These are phyloP conservation scores for Lateolabrax maculatus DNA, from an alignment of 2,797 vertebrate species.

Conservation along the genomic window DNA sequence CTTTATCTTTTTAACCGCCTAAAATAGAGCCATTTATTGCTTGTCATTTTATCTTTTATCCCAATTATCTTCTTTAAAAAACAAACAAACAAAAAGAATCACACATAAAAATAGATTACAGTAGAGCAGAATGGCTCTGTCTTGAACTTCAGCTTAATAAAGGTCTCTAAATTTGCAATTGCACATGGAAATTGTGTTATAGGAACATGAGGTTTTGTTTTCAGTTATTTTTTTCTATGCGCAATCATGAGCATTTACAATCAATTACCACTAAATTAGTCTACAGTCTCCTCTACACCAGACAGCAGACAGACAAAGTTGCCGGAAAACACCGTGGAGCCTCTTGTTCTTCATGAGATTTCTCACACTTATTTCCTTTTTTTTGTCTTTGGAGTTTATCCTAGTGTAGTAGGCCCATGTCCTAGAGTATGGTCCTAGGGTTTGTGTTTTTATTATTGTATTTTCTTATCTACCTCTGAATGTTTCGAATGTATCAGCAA, in stretches of 20 bases:
- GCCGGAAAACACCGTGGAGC: too few relatives aligned
- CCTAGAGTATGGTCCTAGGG: too few relatives aligned
- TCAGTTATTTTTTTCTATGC: neutral
- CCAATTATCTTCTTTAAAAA: neutral
- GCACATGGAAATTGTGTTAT: neutral
- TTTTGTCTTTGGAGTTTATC: too few relatives aligned
- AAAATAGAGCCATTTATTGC: neutral
- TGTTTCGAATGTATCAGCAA: neutral
- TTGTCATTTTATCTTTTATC: neutral
- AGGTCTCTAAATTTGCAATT: neutral
- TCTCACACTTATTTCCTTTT: too few relatives aligned
- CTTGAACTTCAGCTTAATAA: neutral
- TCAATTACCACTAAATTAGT: too few relatives aligned
- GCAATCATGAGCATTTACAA: neutral
- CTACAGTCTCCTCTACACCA: too few relatives aligned
- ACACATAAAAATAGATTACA: neutral
- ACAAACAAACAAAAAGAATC: neutral
- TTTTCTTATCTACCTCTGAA: neutral
- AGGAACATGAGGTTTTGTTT: neutral
- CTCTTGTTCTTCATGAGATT: too few relatives aligned
- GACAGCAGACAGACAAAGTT: too few relatives aligned
- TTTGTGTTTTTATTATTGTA: neutral
- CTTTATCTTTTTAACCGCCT: constrained; percentile 3
- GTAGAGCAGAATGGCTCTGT: neutral
- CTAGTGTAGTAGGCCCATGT: too few relatives aligned